Conservation (phyloP, 2,797 vertebrate species). For the Syngnathus rostellatus region DNA sequence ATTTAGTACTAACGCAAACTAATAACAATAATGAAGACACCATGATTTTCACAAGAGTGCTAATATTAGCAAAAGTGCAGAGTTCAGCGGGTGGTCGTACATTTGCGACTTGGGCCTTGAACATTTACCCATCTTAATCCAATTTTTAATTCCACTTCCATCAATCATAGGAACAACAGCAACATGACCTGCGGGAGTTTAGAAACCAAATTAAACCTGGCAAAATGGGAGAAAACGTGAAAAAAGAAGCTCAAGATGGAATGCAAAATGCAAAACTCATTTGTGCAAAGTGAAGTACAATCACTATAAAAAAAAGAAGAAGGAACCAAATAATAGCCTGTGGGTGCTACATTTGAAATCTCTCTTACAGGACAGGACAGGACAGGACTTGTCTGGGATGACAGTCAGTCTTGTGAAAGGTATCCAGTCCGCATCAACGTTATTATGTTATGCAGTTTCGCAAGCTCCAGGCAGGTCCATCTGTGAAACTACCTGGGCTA, state of each 20-base stretch:
- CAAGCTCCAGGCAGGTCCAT: no score
- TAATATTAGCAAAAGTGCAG: neutral
- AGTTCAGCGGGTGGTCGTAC: neutral
- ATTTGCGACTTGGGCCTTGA: neutral
- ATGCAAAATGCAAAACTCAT: no score
- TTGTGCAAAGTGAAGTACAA: neutral
- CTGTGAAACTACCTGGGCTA: neutral
- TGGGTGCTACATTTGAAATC: neutral
- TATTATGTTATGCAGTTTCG: neutral
- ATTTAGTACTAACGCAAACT: neutral
- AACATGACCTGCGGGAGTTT: no score
- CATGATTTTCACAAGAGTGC: neutral
- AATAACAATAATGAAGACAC: neutral
- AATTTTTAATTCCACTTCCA: neutral
- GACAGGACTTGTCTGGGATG: slow-evolving; percentile 23
- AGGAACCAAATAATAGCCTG: neutral
- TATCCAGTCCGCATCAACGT: neutral
- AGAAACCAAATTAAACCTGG: no score
- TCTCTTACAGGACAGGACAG: slow-evolving; percentile 21
- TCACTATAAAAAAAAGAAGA: neutral
- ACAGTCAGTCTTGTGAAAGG: slow-evolving; percentile 1
- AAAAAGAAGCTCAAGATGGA: no score
- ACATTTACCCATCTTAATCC: neutral
- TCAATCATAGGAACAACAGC: no score
- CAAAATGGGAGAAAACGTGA: no score